Conservation (phyloP, 2,113 vertebrate species). For the Micromys minutus region DNA sequence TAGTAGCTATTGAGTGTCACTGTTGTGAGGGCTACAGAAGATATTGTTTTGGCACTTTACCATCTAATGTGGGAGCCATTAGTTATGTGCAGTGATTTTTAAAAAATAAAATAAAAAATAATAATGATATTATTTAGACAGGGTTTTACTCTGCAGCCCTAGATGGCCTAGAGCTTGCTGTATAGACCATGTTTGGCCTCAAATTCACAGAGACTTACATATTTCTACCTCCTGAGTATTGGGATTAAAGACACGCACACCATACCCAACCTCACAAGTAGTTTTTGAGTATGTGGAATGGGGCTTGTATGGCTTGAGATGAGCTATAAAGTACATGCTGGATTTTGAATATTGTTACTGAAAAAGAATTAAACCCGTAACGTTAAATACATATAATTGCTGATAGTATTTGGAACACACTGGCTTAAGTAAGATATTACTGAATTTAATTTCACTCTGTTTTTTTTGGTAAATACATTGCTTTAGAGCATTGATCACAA, state of each 20-base stretch:
- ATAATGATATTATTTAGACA: not conserved
- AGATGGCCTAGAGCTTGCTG: not conserved
- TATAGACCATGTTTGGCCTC: not conserved
- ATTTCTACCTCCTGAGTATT: not conserved
- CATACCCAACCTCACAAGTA: not conserved
- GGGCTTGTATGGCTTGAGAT: not conserved
- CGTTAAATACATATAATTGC: not conserved
- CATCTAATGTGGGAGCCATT: not conserved
- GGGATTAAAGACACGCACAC: not conserved
- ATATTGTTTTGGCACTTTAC: not conserved
- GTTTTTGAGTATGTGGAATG: not conserved
- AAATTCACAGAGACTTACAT: not conserved
- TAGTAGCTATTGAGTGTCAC: not conserved
- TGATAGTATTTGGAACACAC: conserved; percentile 13
- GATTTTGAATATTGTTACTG: conserved; percentile 30
- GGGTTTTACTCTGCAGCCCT: not conserved
- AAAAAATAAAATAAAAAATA: too few relatives aligned
- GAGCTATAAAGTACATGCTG: not conserved
- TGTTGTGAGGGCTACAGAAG: not conserved
- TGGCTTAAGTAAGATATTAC: conserved; percentile 26
- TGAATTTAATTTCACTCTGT: not conserved
- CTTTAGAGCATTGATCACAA: not conserved
- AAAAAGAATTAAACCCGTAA: not conserved
- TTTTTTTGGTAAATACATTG: not conserved
- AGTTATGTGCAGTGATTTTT: not conserved